A percentile compares a stretch with the other conserved stretches of the same genome.
These are phyloP conservation scores for Fistularia tabacaria DNA, from an alignment of 2,797 vertebrate species.

Conservation along the genomic window DNA sequence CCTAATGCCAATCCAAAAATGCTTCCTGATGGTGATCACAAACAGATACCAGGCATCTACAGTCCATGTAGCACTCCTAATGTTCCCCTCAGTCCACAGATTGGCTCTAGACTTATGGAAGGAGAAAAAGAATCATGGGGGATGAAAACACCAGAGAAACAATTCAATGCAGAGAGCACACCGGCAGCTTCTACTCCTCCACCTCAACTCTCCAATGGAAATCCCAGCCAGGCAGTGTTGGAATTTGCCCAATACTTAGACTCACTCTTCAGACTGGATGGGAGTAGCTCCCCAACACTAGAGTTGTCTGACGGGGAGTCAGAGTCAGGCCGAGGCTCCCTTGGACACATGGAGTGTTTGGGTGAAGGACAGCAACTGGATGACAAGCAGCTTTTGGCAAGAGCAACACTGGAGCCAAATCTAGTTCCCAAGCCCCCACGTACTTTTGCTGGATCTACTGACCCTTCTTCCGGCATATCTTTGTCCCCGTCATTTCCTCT, in stretches of 20 bases:
- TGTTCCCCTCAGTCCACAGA: conserved; percentile 57
- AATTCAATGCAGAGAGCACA: conserved; percentile 43
- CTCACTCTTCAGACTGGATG: conserved; percentile 94
- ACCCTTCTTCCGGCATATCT: conserved; percentile 96
- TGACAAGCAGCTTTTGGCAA: conserved; percentile 87
- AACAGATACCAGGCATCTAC: conserved; percentile 66
- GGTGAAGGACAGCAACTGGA: conserved; percentile 70
- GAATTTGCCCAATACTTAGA: conserved; percentile 98
- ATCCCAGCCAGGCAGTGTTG: conserved; percentile 89
- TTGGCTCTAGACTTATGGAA: conserved; percentile 43
- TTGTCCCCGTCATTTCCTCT: conserved; percentile 97
- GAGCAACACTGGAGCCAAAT: conserved; percentile 93
- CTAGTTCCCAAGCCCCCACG: conserved; percentile 95
- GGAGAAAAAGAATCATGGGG: conserved; percentile 46
- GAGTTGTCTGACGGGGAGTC: conserved; percentile 91
- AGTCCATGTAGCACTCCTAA: conserved; percentile 65
- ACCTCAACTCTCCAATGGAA: conserved; percentile 76
- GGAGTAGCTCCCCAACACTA: conserved; percentile 88
- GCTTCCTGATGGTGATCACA: conserved; percentile 55
- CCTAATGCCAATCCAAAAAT: conserved; percentile 37
- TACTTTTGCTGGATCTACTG: conserved; percentile 91
- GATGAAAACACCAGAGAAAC: conserved; percentile 53
- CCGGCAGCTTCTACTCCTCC: conserved; percentile 67
- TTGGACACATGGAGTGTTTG: conserved; percentile 82
- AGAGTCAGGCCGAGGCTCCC: conserved; percentile 84